Percentiles rank a stretch among this genome's conserved stretches.
Conservation (phyloP, 1,140 invertebrate species). For the Drosophila mauritiana region DNA sequence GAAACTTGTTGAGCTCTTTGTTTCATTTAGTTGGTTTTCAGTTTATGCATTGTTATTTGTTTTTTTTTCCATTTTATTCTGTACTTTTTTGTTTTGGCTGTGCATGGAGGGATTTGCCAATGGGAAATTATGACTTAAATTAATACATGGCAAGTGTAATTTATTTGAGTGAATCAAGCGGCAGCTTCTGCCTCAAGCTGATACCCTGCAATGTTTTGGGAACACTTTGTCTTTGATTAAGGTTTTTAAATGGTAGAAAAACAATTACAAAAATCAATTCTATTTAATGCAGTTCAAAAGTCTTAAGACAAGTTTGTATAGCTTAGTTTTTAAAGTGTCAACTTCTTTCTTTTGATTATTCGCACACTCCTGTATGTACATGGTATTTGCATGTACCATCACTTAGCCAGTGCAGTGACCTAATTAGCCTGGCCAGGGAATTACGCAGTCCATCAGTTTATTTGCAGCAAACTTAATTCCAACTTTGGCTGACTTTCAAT, state of each 20-base stretch:
- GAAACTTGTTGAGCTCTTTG: slow-evolving; percentile 48
- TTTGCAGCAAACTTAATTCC: slow-evolving; percentile 50
- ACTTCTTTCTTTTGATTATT: too few relatives aligned
- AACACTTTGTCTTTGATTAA: background rate
- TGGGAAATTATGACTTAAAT: slow-evolving; percentile 70
- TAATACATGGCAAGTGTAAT: slow-evolving; percentile 64
- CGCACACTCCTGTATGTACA: too few relatives aligned
- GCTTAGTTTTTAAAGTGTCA: background rate
- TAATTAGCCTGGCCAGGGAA: slow-evolving; percentile 34
- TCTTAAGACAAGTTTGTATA: too few relatives aligned
- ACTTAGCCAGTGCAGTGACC: background rate
- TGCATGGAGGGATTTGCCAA: slow-evolving; percentile 57
- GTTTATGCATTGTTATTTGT: slow-evolving; percentile 17
- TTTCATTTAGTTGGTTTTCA: slow-evolving; percentile 32
- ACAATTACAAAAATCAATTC: too few relatives aligned
- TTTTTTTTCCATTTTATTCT: slow-evolving; percentile 16
- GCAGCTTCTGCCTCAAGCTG: slow-evolving; percentile 17
- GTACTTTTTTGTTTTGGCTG: slow-evolving; percentile 1
- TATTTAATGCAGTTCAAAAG: too few relatives aligned
- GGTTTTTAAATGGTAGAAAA: background rate
- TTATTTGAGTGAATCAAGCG: slow-evolving; percentile 36
- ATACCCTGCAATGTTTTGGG: slow-evolving; percentile 10
- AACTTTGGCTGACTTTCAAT: slow-evolving; percentile 64
- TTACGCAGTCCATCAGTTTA: slow-evolving; percentile 31
- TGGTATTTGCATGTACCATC: background rate